Evolutionary conservation across 2,113 vertebrate species (phyloP).

Genomic region (Tenebrosternarchus preto): DNA sequence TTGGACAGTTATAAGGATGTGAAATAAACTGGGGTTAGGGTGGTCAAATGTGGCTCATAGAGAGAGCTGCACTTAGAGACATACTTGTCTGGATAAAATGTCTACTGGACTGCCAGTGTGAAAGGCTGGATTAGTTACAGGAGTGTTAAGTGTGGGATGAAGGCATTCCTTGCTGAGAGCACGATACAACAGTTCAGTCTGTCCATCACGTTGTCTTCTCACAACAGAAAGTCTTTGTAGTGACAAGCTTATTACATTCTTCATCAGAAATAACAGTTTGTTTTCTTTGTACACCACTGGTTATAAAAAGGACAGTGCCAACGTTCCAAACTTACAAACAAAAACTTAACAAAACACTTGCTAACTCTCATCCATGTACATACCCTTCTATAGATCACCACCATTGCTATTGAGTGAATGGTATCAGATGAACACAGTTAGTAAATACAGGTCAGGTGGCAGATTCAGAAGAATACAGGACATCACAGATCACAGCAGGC

Average conservation of each 20-base stretch:
- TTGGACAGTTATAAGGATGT: too few relatives aligned
- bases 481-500: not conserved
- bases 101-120: not conserved
- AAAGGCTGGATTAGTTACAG: constrained; percentile 22
- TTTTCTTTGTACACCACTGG: not conserved
- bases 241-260: not conserved
- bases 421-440: not conserved
- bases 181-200: constrained; percentile 17
- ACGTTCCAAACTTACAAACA: not conserved
- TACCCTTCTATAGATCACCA: not conserved
- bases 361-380: not conserved
- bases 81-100: not conserved
- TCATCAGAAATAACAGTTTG: constrained; percentile 13
- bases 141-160: not conserved
- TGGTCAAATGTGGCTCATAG: too few relatives aligned
- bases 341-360: too few relatives aligned
- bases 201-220: constrained; percentile 17
- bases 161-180: not conserved
- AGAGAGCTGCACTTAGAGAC: too few relatives aligned
- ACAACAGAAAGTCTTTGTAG: constrained; percentile 25
- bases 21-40: too few relatives aligned
- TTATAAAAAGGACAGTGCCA: not conserved
- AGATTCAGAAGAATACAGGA: not conserved
- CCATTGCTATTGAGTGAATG: not conserved
- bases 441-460: not conserved